These are phyloP conservation scores for Clivina fossor DNA, from an alignment of 2,888 invertebrate genomes.

Conservation along the genomic window DNA sequence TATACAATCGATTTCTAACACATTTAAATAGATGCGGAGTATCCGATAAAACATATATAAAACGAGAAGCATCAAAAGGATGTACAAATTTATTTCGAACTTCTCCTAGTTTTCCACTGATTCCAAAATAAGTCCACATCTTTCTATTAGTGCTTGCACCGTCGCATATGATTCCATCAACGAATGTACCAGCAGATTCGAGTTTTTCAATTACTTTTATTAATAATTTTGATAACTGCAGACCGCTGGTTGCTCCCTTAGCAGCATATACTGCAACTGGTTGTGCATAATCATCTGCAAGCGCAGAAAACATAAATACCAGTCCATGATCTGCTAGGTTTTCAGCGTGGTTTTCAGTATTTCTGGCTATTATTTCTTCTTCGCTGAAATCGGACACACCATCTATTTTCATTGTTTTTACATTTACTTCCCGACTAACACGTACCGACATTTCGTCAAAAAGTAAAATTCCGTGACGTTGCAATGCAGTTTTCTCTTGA, in stretches of 20 bases:
- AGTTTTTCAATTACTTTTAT: no score
- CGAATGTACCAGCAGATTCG: constrained; percentile 29
- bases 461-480: constrained; percentile 17
- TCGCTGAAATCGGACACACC: constrained; percentile 28
- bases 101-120: constrained; percentile 16
- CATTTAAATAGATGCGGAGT: constrained; percentile 40
- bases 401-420: constrained; percentile 22
- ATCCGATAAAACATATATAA: constrained; percentile 39
- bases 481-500: background rate
- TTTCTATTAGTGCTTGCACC: constrained; percentile 39
- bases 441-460: constrained; percentile 28
- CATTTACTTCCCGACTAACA: background rate
- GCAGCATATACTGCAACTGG: constrained; percentile 31
- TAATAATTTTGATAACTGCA: no score
- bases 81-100: constrained; percentile 20
- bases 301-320: constrained; percentile 30
- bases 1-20: constrained; percentile 37
- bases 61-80: constrained; percentile 30
- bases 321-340: no score
- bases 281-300: constrained; percentile 17
- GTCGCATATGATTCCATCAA: constrained; percentile 39
- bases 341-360: constrained; percentile 13
- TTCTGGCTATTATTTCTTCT: background rate
- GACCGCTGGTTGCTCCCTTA: constrained; percentile 23
- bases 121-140: constrained; percentile 37